These are phyloP conservation scores for Neomicropteryx cornuta DNA, from an alignment of 1,140 invertebrate species.

Conservation along the genomic window DNA sequence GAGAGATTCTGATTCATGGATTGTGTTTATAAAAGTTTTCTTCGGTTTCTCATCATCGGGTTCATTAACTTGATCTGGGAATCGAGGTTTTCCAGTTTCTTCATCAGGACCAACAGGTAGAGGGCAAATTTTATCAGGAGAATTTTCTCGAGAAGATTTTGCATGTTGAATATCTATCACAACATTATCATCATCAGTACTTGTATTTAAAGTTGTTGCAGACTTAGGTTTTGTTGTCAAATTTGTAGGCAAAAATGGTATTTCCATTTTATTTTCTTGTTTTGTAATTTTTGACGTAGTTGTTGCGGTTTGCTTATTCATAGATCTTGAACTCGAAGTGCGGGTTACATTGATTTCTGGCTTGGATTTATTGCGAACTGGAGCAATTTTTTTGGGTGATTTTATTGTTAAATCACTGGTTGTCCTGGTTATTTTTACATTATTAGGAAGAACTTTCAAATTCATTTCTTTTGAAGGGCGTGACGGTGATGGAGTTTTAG, in stretches of 20 bases:
- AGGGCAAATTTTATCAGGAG: conserved; percentile 52
- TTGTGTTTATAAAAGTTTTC: conserved; percentile 25
- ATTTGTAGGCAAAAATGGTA: conserved; percentile 22
- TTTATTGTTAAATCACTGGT: conserved; percentile 43
- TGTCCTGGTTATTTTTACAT: conserved; percentile 39
- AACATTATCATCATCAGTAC: conserved; percentile 35
- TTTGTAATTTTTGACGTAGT: conserved; percentile 30
- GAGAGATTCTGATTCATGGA: conserved; percentile 34
- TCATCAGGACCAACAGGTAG: conserved; percentile 45
- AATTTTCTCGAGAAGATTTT: conserved; percentile 58
- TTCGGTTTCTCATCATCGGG: conserved; percentile 48
- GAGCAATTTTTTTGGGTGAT: conserved; percentile 28
- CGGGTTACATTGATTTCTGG: conserved; percentile 35
- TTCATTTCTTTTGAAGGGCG: conserved; percentile 4
- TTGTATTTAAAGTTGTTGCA: conserved; percentile 29
- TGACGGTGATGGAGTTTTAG: conserved; percentile 10
- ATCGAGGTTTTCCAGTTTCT: conserved; percentile 48
- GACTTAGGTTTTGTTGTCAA: conserved; percentile 33
- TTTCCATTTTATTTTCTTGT: conserved; percentile 20
- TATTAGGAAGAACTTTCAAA: conserved; percentile 20
- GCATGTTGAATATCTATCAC: conserved; percentile 55
- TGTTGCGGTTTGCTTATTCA: conserved; percentile 24
- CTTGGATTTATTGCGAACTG: conserved; percentile 31
- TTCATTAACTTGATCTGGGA: conserved; percentile 58
- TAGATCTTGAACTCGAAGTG: conserved; percentile 17